phyloP scores from a whole-genome alignment of 2,888 invertebrate species.

The Acheta domesticus region DNA sequence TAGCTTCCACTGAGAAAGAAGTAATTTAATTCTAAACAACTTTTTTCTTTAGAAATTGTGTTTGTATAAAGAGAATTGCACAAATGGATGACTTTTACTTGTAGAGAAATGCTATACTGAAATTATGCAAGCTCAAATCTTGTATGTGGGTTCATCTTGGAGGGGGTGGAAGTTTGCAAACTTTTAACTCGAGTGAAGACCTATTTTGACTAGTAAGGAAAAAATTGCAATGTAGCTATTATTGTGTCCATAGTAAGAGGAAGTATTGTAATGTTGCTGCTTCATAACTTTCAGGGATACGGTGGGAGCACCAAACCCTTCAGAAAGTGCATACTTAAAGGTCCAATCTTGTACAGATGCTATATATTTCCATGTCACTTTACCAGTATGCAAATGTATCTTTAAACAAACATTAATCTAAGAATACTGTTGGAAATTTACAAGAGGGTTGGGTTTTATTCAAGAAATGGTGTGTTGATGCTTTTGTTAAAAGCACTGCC shows the following conservation, averaged over 20 bases:
- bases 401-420: no score
- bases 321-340: background rate
- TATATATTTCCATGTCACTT: background rate
- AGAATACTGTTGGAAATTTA: no score
- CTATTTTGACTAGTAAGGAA: background rate
- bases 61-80: background rate
- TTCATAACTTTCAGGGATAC: background rate
- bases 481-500: no score
- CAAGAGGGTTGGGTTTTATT: no score
- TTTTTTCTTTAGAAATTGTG: background rate
- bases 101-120: background rate
- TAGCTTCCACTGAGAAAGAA: constrained; percentile 4
- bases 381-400: background rate
- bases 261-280: background rate
- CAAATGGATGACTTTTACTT: background rate
- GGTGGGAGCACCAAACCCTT: background rate
- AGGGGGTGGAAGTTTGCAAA: background rate
- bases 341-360: background rate
- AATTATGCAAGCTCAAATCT: no score
- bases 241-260: background rate
- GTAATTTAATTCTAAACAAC: background rate
- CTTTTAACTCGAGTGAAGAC: background rate
- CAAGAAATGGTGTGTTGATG: no score
- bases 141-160: background rate
- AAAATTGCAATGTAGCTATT: background rate